These are phyloP conservation scores for Cactoblastis cactorum DNA, from an alignment of 2,888 invertebrate species.

Conservation along the genomic window DNA sequence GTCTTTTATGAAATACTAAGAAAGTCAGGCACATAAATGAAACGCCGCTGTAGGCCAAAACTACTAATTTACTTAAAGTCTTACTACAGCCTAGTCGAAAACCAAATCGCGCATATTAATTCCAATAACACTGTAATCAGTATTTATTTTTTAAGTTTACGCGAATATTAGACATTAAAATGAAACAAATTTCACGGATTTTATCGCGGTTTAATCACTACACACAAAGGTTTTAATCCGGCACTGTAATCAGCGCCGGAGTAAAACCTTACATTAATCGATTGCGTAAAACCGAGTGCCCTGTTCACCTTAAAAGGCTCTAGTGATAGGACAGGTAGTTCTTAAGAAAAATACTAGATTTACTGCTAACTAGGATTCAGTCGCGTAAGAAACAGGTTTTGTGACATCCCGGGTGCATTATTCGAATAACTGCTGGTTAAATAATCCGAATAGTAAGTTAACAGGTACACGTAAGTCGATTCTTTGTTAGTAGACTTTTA, in stretches of 20 bases:
- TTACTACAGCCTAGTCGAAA: too few species aligned
- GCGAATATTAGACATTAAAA: too few species aligned
- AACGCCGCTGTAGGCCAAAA: too few species aligned
- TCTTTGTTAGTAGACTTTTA: background rate
- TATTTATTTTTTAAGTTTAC: too few species aligned
- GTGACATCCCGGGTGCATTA: background rate
- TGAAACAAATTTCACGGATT: too few species aligned
- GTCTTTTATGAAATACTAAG: too few species aligned
- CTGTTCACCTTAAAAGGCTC: constrained; percentile 12
- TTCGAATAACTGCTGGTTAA: background rate
- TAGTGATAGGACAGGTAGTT: constrained; percentile 5
- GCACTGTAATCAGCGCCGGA: background rate
- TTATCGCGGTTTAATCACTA: too few species aligned
- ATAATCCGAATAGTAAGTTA: background rate
- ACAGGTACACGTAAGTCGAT: background rate
- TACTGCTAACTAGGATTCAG: background rate
- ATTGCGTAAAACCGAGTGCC: constrained; percentile 10
- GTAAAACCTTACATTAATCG: background rate
- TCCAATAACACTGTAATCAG: background rate
- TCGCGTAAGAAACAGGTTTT: constrained; percentile 3
- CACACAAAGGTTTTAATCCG: too few species aligned
- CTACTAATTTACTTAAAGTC: too few species aligned
- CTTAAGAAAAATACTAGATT: constrained; percentile 2
- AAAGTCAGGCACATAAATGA: too few species aligned
- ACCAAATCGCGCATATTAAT: background rate